These are phyloP conservation scores for Frankliniella intonsa DNA, from an alignment of 2,888 invertebrate species.

Conservation along the genomic window DNA sequence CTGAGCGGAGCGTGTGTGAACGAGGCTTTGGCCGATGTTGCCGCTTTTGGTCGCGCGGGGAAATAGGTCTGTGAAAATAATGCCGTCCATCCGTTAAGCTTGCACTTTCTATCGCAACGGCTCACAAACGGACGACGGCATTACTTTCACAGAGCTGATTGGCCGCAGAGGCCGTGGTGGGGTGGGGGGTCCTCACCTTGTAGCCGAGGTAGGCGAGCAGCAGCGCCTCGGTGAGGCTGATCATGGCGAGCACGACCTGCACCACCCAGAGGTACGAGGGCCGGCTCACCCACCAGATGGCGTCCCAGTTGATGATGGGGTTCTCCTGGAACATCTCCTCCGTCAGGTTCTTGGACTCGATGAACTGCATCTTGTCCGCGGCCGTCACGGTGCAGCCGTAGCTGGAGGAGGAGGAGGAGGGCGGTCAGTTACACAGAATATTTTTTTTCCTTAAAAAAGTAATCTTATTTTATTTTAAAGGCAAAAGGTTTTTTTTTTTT, in stretches of 20 bases:
- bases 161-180: too few species aligned
- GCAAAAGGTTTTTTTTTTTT: too few species aligned
- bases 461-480: too few species aligned
- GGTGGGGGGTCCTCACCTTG: too few species aligned
- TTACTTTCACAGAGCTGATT: too few species aligned
- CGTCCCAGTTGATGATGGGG: constrained; percentile 93
- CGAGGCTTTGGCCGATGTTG: constrained; percentile 26
- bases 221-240: constrained; percentile 89
- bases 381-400: constrained; percentile 66
- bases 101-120: too few species aligned
- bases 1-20: neutral
- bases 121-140: too few species aligned
- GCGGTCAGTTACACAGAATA: neutral
- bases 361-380: constrained; percentile 79
- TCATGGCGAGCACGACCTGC: constrained; percentile 86
- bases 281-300: constrained; percentile 91
- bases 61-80: neutral
- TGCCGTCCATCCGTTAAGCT: too few species aligned
- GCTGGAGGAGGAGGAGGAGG: constrained; percentile 54
- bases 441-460: too few species aligned
- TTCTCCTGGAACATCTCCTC: constrained; percentile 90
- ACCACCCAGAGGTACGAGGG: constrained; percentile 85
- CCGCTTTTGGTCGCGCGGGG: neutral
- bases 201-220: constrained; percentile 94
- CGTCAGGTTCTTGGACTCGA: constrained; percentile 76